Evolutionary conservation across 2,888 invertebrate genomes (phyloP).

Genomic region (Dasypolia templi): DNA sequence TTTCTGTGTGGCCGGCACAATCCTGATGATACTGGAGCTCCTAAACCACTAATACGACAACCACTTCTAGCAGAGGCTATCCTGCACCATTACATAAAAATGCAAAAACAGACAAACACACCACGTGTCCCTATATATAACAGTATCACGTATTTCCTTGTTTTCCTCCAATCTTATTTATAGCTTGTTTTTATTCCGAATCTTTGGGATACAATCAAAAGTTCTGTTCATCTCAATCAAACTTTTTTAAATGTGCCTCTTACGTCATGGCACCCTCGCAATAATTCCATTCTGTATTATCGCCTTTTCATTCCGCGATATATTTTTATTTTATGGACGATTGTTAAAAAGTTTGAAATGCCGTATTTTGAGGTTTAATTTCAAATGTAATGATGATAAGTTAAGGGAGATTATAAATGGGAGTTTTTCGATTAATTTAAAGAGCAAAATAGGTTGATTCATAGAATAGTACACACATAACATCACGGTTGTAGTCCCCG

Average conservation of each 20-base stretch:
- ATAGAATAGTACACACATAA: too few species aligned
- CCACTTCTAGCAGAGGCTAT: too few species aligned
- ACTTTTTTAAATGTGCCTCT: constrained; percentile 87
- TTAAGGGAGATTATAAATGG: constrained; percentile 2
- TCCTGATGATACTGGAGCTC: not conserved
- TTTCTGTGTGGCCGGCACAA: not conserved
- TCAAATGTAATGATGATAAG: constrained; percentile 46
- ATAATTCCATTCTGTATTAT: constrained; percentile 83
- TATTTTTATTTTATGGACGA: constrained; percentile 77
- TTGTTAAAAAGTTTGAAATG: constrained; percentile 74
- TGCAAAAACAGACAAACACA: constrained; percentile 28
- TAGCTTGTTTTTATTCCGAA: constrained; percentile 79
- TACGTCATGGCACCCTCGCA: constrained; percentile 72
- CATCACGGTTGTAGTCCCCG: too few species aligned
- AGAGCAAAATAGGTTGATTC: not conserved
- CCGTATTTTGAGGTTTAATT: constrained; percentile 57
- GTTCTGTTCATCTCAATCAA: constrained; percentile 85
- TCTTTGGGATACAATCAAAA: constrained; percentile 88
- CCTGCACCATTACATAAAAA: not conserved
- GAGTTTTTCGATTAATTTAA: constrained; percentile 3
- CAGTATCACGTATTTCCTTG: constrained; percentile 61
- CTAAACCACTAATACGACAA: too few species aligned
- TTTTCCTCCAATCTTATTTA: constrained; percentile 76
- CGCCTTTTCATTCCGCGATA: constrained; percentile 82
- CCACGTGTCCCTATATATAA: constrained; percentile 35